These are phyloP conservation scores for Drosophila neotestacea DNA, from an alignment of 2,888 invertebrate genomes.

Conservation along the genomic window DNA sequence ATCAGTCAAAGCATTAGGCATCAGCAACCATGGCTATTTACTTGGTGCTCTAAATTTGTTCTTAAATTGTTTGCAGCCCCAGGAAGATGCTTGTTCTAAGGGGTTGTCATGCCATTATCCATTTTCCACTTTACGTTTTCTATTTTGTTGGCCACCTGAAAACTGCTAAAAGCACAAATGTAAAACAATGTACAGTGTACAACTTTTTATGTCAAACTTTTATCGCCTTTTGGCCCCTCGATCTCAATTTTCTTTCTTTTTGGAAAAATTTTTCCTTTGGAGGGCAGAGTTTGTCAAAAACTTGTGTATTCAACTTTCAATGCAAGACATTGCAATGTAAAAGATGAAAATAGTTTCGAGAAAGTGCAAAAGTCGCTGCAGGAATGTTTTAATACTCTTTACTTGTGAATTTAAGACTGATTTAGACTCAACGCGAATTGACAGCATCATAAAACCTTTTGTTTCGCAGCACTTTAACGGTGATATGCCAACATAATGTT, in stretches of 20 bases:
- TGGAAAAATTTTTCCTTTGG: too few relatives aligned
- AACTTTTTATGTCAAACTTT: conserved; percentile 17
- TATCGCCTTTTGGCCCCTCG: neutral
- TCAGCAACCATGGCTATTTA: conserved; percentile 19
- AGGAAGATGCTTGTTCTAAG: conserved; percentile 7
- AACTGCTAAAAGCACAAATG: conserved; percentile 27
- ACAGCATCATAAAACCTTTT: too few relatives aligned
- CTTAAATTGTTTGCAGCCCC: conserved; percentile 35
- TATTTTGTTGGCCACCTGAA: conserved; percentile 27
- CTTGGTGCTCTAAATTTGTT: conserved; percentile 58
- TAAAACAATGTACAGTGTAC: neutral
- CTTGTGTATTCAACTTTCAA: conserved; percentile 26
- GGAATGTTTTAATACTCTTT: conserved; percentile 33
- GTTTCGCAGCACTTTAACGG: too few relatives aligned
- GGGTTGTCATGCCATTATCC: conserved; percentile 25
- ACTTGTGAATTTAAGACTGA: neutral
- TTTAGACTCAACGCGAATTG: too few relatives aligned
- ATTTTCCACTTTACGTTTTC: conserved; percentile 20
- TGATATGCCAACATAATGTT: too few relatives aligned
- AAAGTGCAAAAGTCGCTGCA: conserved; percentile 35
- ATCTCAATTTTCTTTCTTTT: too few relatives aligned
- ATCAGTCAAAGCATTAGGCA: conserved; percentile 29
- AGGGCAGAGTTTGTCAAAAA: conserved; percentile 2
- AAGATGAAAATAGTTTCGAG: conserved; percentile 19
- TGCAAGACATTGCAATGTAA: conserved; percentile 31